Evolutionary conservation across 1,140 invertebrate genomes (phyloP), one percentile per base, ranked within the genome.

Genomic region (Protaetia brevitarsis): DNA sequence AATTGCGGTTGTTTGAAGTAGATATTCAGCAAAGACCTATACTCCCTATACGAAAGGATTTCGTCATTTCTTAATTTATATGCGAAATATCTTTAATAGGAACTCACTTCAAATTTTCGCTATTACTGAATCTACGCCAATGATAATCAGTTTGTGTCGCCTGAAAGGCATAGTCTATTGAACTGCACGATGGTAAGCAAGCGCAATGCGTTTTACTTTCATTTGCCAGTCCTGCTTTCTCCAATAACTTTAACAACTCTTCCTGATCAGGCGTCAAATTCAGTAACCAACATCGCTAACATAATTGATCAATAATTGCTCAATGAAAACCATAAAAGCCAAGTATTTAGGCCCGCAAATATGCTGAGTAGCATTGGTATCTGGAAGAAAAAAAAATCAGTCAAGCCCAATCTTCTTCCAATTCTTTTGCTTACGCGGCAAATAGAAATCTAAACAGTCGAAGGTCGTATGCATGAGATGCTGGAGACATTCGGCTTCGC

Each of bases 401-500:
- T 1, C 36, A 10, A n/a, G 19, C n/a, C n/a, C 7, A 41, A 41
- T 41, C 4, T 41, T 7, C 11, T n/a, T 11, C n/a, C 1, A 41
- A 41, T 13, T 11, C 3, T 8, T 4, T 19, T 3, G 23, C 29
- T 62, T 62, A 88, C 87, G 82, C 45, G 87, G 87, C 85, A 89
- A 86, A 73, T 85, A 84, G 69, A 87, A 87, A 65, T 84, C 82
- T 27, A 86, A 85, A 66, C 85, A 86, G 0, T 85, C 79, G 71
- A 89, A 92, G 57, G 82, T 81, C 2, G 79, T 69, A 7, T 85
- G 77, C 0, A 89, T 92, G 66, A 85, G 90, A 76, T 92, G 91
- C 0, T 88, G 83, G 66, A 90, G 80, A 69, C 90, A 92, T 78
- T 92, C 90, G 57, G 89, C 79, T 66, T 89, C 82, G 71, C 90